Percentiles rank a stretch among this genome's conserved stretches.
Evolutionary conservation across 2,888 invertebrate species (phyloP).

Genomic region (Calameuta idolon): DNA sequence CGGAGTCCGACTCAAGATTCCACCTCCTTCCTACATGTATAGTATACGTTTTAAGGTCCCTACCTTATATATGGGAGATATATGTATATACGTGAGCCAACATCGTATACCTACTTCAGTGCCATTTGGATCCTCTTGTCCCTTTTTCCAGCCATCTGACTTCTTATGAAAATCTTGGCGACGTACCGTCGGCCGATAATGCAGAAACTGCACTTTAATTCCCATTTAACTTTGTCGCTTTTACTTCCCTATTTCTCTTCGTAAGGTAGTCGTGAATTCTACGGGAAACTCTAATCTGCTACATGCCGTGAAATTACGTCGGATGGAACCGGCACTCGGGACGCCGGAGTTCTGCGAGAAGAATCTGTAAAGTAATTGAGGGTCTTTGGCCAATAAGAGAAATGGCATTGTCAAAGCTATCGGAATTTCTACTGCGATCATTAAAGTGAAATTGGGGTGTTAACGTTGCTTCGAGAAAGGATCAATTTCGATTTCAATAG

Average conservation of each 20-base stretch:
- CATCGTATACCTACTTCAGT: background rate
- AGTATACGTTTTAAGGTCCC: background rate
- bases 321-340: background rate
- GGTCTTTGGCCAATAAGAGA: background rate
- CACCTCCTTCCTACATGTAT: constrained; percentile 10
- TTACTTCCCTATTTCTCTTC: background rate
- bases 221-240: background rate
- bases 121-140: background rate
- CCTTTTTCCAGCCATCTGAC: background rate
- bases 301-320: background rate
- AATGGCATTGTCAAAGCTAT: background rate
- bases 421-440: background rate
- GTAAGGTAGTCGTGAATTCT: background rate
- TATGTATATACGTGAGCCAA: background rate
- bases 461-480: background rate
- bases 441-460: background rate
- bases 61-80: too few species aligned
- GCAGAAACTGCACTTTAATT: background rate
- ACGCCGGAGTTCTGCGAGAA: background rate
- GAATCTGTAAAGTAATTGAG: background rate
- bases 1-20: constrained; percentile 28
- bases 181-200: background rate
- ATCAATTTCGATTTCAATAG: background rate
- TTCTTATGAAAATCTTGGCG: background rate
- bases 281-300: background rate